Conservation (phyloP, 2,797 vertebrate genomes). For the Pithecia hirsuta region DNA sequence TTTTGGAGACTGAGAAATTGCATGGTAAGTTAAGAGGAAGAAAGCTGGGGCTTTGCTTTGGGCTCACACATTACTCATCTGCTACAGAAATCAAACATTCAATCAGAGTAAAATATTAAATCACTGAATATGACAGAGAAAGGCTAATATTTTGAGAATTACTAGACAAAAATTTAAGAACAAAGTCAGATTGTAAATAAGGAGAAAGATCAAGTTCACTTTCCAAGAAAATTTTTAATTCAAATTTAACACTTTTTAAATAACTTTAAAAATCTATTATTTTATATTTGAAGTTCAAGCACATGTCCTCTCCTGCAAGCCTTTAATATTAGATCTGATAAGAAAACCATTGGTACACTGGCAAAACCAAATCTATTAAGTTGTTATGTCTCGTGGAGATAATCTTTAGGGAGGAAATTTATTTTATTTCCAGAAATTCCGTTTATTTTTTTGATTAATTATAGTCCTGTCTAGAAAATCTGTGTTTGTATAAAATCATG, state of each 20-base stretch:
- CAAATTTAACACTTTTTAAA: not conserved
- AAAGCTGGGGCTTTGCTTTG: not conserved
- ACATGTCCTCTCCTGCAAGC: not conserved
- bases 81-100: constrained; percentile 7
- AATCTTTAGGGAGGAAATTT: not conserved
- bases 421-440: not conserved
- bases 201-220: not conserved
- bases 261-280: not conserved
- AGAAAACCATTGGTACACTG: not conserved
- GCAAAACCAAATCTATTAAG: not conserved
- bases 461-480: not conserved
- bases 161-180: not conserved
- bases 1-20: not conserved
- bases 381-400: not conserved
- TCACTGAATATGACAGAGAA: not conserved
- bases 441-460: constrained; percentile 6
- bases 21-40: not conserved
- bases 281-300: not conserved
- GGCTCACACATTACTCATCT: not conserved
- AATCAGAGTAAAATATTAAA: constrained; percentile 23
- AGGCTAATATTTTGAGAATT: not conserved
- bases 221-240: constrained; percentile 1
- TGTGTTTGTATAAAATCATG: not conserved
- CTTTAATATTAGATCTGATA: not conserved
- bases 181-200: not conserved